Base-by-base conservation (phyloP, 2,113 vertebrate genomes). In the Danionella cerebrum region DNA sequence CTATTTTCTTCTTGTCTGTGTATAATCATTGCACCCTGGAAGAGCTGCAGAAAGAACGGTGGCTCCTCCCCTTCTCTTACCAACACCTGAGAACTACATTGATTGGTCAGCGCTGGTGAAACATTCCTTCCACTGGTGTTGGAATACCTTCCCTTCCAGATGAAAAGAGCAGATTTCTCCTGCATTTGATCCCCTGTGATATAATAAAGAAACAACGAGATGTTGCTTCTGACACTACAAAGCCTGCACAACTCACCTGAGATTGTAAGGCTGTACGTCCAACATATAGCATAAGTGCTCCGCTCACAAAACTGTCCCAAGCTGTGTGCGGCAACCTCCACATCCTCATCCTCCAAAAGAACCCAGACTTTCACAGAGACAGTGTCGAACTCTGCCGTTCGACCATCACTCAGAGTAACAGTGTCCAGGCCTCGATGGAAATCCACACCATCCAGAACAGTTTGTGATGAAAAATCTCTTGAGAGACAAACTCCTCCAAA, bases 1-100 rank as follows among this genome's bases (percentile, higher is more conserved):
- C 62, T 29, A 9, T 71, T 45, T 1, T 42, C 22, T 19, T 74
- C 72, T 25, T 82, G 84, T 65, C 41, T 81, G 73, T 90, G 84
- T 63, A 88, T 67, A 33, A 88, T 76, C 79, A 91, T 75, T 8
- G 82, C 84, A 63, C 89, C 89, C 55, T 84, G 80, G 78, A 90
- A 91, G 14, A 91, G 84, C 78, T 88, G 89, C 67, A 90, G 83
- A 76, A 91, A 90, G 65, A 84, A 88, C 1, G 88, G 79, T 0
- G 87, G 85, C 22, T 91, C 89, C 50, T 82, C 64, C 10, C 88
- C 89, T 80, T 90, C 85, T 62, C 59, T 65, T 5, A 89, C 77
- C 22, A 82, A 74, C 72, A 90, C 82, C 76, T 82, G 82, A 8
- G 87, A 74, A 18, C 80, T 80, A 31, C 80, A 79, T 0, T 73